phyloP scores from a whole-genome alignment of 2,797 vertebrate species.

The Diglossa cyanea region DNA sequence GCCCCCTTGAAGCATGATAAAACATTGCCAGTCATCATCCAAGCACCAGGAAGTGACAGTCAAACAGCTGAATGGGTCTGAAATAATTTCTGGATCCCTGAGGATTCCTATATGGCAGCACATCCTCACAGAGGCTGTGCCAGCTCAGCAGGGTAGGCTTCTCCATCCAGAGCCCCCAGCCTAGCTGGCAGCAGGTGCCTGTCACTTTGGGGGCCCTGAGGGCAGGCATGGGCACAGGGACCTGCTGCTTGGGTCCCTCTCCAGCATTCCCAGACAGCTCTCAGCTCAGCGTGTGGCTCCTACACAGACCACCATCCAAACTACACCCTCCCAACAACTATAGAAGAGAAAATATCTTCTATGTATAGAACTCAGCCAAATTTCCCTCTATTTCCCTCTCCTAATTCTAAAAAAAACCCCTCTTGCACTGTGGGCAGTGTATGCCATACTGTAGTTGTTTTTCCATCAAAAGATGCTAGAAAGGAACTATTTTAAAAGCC shows the following conservation, averaged over 20 bases:
- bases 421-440: background rate
- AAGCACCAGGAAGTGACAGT: background rate
- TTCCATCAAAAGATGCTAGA: background rate
- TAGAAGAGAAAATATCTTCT: background rate
- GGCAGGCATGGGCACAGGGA: background rate
- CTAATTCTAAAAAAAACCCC: background rate
- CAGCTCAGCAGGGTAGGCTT: background rate
- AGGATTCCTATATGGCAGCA: background rate
- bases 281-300: accelerated
- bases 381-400: background rate
- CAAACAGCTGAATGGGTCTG: background rate
- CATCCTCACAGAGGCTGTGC: background rate
- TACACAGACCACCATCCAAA: background rate
- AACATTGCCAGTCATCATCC: background rate
- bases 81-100: background rate
- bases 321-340: background rate
- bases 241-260: accelerated
- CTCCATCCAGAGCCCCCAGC: background rate
- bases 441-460: background rate
- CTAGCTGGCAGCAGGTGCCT: background rate
- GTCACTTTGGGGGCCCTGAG: accelerated
- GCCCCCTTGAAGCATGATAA: background rate
- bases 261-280: background rate
- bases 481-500: background rate
- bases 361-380: background rate